Percentiles rank a stretch among this genome's conserved stretches.
Evolutionary conservation across 2,113 vertebrate species (phyloP).

Genomic region (Sminthopsis crassicaudata): DNA sequence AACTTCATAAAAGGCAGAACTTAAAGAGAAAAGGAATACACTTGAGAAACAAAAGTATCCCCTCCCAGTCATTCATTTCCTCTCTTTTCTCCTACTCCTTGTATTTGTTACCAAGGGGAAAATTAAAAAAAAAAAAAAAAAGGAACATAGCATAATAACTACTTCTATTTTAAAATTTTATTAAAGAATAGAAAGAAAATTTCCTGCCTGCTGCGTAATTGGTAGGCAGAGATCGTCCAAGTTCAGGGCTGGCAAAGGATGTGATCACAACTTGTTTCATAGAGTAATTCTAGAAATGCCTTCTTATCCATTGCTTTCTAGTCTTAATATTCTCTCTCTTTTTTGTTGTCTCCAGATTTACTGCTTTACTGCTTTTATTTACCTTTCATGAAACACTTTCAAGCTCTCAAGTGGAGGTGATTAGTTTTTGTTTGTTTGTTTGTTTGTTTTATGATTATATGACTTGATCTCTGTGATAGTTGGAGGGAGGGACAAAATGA

Average conservation of each 20-base stretch:
- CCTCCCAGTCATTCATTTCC: neutral
- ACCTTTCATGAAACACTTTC: conserved; percentile 64
- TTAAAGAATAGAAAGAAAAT: conserved; percentile 30
- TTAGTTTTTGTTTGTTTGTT: conserved; percentile 59
- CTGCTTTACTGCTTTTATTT: conserved; percentile 76
- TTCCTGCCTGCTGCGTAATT: conserved; percentile 49
- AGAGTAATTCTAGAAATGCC: conserved; percentile 67
- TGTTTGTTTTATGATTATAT: conserved; percentile 60
- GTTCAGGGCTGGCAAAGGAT: neutral
- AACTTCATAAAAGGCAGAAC: neutral
- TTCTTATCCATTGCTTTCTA: conserved; percentile 53
- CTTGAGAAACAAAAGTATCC: neutral
- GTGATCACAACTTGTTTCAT: conserved; percentile 2
- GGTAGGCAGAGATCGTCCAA: conserved; percentile 19
- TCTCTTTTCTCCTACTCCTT: neutral
- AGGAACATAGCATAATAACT: conserved; percentile 51
- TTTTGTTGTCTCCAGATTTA: conserved; percentile 76
- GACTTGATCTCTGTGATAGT: conserved; percentile 62
- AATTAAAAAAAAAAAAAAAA: too few relatives aligned
- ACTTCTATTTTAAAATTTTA: conserved; percentile 55
- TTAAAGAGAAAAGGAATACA: neutral
- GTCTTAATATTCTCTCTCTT: conserved; percentile 12
- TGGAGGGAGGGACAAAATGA: conserved; percentile 26
- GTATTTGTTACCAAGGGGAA: conserved; percentile 44
- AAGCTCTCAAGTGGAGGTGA: conserved; percentile 68